These are phyloP conservation scores for Ophthalmolycus amberensis DNA, from an alignment of 2,113 vertebrate species.

Conservation along the genomic window DNA sequence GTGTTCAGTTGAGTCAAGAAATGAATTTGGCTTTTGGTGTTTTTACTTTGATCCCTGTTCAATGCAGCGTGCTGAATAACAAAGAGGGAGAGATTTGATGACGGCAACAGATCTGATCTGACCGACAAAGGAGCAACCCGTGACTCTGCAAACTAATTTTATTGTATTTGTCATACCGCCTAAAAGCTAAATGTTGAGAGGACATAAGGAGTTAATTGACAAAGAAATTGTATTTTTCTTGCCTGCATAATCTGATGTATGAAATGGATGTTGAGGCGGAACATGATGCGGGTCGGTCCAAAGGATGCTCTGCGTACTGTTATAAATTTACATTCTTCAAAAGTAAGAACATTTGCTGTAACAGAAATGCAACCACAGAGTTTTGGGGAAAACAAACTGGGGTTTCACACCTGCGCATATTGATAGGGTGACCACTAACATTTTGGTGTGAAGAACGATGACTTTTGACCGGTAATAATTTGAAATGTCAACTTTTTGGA, in stretches of 20 bases:
- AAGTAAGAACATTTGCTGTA: slow-evolving; percentile 8
- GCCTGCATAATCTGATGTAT: slow-evolving; percentile 5
- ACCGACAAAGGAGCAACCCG: slow-evolving; percentile 20
- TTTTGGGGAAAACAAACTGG: neutral
- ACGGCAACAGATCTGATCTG: slow-evolving; percentile 6
- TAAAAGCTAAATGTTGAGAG: neutral
- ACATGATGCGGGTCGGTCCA: slow-evolving; percentile 7
- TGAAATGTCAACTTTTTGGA: neutral
- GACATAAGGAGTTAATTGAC: neutral
- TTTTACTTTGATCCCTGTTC: slow-evolving; percentile 32
- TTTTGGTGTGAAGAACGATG: neutral
- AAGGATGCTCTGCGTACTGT: slow-evolving; percentile 15
- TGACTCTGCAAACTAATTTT: slow-evolving; percentile 6
- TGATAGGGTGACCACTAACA: neutral
- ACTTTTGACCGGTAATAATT: neutral
- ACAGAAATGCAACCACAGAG: neutral
- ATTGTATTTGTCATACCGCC: slow-evolving; percentile 9
- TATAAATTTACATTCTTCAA: slow-evolving; percentile 27
- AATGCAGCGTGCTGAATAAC: neutral
- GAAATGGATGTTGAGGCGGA: slow-evolving; percentile 32
- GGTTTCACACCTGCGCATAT: slow-evolving; percentile 1
- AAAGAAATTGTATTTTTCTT: slow-evolving; percentile 15
- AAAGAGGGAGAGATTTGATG: neutral
- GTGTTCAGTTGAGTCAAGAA: slow-evolving; percentile 9
- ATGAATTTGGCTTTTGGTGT: slow-evolving; percentile 11